phyloP scores from a whole-genome alignment of 2,797 vertebrate genomes.

The Salmo trutta region DNA sequence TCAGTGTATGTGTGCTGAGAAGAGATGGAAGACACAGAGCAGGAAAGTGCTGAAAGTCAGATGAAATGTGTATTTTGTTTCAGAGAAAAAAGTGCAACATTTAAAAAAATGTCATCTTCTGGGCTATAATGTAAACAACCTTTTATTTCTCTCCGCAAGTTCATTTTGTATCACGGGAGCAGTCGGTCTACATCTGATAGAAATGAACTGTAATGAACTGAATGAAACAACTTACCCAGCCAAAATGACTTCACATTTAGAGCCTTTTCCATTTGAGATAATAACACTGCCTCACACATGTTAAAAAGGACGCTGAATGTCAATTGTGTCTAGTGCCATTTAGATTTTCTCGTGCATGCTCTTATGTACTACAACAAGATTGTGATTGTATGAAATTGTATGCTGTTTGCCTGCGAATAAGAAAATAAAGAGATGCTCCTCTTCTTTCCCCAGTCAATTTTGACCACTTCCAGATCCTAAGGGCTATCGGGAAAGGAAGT shows the following conservation, averaged over 20 bases:
- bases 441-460: slow-evolving; percentile 86
- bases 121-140: slow-evolving; percentile 28
- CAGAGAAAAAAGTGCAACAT: not conserved
- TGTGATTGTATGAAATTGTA: not conserved
- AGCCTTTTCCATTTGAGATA: slow-evolving; percentile 17
- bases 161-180: slow-evolving; percentile 23
- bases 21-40: slow-evolving; percentile 6
- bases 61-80: slow-evolving; percentile 15
- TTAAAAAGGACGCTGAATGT: slow-evolving; percentile 8
- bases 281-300: slow-evolving; percentile 6
- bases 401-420: slow-evolving; percentile 9
- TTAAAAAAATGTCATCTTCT: not conserved
- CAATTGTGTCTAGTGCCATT: not conserved
- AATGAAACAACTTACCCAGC: slow-evolving; percentile 18
- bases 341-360: not conserved
- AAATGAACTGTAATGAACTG: slow-evolving; percentile 19
- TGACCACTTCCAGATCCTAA: slow-evolving; percentile 95
- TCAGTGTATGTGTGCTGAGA: not conserved
- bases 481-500: slow-evolving; percentile 97
- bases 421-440: not conserved
- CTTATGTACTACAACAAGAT: not conserved
- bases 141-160: slow-evolving; percentile 4
- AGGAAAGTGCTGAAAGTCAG: not conserved
- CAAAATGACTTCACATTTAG: slow-evolving; percentile 10
- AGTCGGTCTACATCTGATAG: slow-evolving; percentile 29